Evolutionary conservation across 2,888 invertebrate genomes (phyloP), one percentile per base, ranked within the genome.

Genomic region (Lumbricus terrestris): DNA sequence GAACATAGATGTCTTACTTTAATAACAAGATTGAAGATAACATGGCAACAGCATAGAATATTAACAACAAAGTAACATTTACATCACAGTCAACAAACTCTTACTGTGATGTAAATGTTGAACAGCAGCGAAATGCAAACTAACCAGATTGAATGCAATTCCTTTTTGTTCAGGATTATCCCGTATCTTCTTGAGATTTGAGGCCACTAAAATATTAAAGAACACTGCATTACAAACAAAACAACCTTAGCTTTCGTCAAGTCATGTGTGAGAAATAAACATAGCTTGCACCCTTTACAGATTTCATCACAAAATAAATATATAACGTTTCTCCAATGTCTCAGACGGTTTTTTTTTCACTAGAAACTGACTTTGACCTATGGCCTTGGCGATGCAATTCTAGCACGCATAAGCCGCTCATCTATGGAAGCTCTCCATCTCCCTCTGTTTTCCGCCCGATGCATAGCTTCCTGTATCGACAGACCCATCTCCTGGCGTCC

Each of bases 111-210:
- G 11, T 8, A 69, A 29, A 69, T 29, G n/a, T 0, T 8, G 11
- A 69, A 29, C 29, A n/a, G n/a, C 16, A 69, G n/a, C 29, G n/a
- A 29, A 69, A 37, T 88, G 8, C 11, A 90, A 90, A 95, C 96
- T 96, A 95, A 97, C 97, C 96, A 98, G 96, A 93, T 97, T 97
- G 96, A 98, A 98, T 93, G 98, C 98, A 93, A 97, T 96, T 91
- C 94, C 93, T 90, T 93, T 94, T 88, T 93, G 91, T 82, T 94
- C 93, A 82, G 94, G 96, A 94, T 96, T 96, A 94, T 97, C 97
- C 93, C 98, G 97, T 90, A 99, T 96, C 95, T 97, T 97, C 95
- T 98, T 97, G 93, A 99, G 96, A 96, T 98, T 98, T 89, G 97
- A 96, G 90, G 98, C 98, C 95, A 99, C 98, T 95, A 93, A 90